Evolutionary conservation across 2,888 invertebrate genomes (phyloP), one percentile per base, ranked within the genome.

Genomic region (Habrosyne pyritoides): DNA sequence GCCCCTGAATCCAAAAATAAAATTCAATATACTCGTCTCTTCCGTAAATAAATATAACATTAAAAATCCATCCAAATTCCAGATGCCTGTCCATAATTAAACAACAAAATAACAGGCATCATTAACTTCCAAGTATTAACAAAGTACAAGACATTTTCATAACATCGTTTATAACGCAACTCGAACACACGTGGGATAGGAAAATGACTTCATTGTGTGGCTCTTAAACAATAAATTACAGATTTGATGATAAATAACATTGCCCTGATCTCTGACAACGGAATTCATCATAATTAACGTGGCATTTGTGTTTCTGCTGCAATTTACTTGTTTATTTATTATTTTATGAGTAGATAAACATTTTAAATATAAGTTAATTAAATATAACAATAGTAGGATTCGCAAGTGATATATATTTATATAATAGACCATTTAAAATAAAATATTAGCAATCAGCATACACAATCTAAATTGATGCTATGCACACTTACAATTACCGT

Each of bases 121-220:
- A 47, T 47, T 50, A 28, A 14, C 28, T 8, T 28, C 18, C 5
- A 26, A 50, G 4, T 10, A 28, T 8, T 30, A 28, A 21, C 0
- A 4, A 28, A 28, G 18, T 14, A 50, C 26, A 50, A 30, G 26
- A 50, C 5, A 50, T 50, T 50, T 50, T 28, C 50, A 50, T 50
- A 50, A 28, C 50, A 28, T 8, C 28, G 50, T 22, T 70, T 75
- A 67, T 75, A 71, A 67, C 67, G 53, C 50, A 73, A 77, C 73
- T 73, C 73, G 73, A 50, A 68, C 61, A 63, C 79, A 79, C 85
- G 87, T 87, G 88, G 74, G 88, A 87, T 69, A 75, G 73, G 71
- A 75, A 78, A 79, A 74, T 75, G 42, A 58, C 66, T 56, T 65
- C 79, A 86, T 87, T 87, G 87, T 86, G 71, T 60, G 66, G 65